Evolutionary conservation across 2,888 invertebrate species (phyloP), one percentile per base, ranked within the genome.

Genomic region (Ennomos erosarius): DNA sequence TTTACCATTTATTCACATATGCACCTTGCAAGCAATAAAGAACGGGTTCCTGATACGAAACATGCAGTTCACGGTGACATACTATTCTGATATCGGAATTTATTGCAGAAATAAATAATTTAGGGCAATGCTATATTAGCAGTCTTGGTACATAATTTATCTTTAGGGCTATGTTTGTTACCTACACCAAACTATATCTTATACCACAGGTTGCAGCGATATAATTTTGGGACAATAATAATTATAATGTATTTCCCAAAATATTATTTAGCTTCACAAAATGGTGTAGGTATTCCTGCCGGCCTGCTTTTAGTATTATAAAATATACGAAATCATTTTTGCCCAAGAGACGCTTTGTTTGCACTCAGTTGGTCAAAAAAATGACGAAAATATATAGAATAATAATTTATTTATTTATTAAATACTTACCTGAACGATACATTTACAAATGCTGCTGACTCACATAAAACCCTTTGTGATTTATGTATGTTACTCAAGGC

Each of bases 401-500:
- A 16, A 2, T 16, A 16, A 16, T 16, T 6, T 26, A 26, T 6
- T 26, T 26, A 26, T 26, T 4, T 26, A 26, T 26, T 16, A 16
- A 16, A 6, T 26, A 26, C 26, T 6, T 26, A 26, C 26, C 5
- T 26, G 26, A 26, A 26, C 3, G 26, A 38, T n/a, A 8, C 3
- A 42, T 8, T 2, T 16, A 5, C 10, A 13, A 9, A 42, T 9
- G 5, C 43, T 43, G n/a, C 37, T 10, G 13, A 36, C 33, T 40
- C 13, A 35, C n/a, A 36, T 55, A 69, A 34, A 58, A 42, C 57
- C 16, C n/a, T 60, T 74, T 71, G 26, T 73, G 76, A 73, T 69
- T 69, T 64, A 69, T 55, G 55, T 13, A 34, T 33, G 6, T 1
- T 66, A 68, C 57, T 66, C 59, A 26, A 26, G 13, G 37, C 49